These are phyloP conservation scores for Antennarius maculatus DNA, from an alignment of 2,797 vertebrate species.

Conservation along the genomic window DNA sequence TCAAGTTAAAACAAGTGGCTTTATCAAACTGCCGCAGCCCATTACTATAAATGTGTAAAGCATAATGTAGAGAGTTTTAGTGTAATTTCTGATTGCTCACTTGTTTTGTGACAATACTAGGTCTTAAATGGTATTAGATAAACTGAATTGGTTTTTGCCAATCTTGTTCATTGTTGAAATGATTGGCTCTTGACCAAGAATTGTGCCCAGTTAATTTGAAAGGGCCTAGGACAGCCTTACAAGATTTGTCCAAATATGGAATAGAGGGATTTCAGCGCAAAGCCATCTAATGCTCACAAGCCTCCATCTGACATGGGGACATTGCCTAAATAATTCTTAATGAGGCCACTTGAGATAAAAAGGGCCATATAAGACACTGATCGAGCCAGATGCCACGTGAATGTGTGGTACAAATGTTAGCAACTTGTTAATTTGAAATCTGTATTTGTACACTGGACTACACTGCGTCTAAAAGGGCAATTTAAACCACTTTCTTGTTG, in stretches of 20 bases:
- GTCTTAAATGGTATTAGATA: background rate
- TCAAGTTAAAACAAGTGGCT: too few species aligned
- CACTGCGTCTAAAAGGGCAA: background rate
- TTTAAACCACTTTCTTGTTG: background rate
- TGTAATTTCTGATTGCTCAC: conserved; percentile 16
- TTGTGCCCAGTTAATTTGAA: conserved; percentile 34
- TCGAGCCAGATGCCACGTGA: conserved; percentile 44
- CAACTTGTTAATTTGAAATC: conserved; percentile 22
- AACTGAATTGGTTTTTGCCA: conserved; percentile 1
- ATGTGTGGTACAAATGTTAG: conserved; percentile 23
- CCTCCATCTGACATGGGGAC: conserved; percentile 39
- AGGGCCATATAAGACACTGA: conserved; percentile 42
- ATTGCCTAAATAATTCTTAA: conserved; percentile 53
- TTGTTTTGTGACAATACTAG: conserved; percentile 3
- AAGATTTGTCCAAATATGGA: conserved; percentile 28
- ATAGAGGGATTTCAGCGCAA: conserved; percentile 27
- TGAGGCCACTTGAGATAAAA: conserved; percentile 48
- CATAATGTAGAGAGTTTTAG: background rate
- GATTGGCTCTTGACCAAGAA: conserved; percentile 34
- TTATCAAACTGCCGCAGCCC: too few species aligned
- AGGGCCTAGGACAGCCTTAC: conserved; percentile 27
- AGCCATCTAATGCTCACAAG: conserved; percentile 33
- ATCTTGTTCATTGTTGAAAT: conserved; percentile 19
- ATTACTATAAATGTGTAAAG: background rate
- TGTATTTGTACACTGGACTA: background rate